Base-by-base conservation (phyloP, 1,140 invertebrate genomes). In the Hypsibius dujardini region DNA sequence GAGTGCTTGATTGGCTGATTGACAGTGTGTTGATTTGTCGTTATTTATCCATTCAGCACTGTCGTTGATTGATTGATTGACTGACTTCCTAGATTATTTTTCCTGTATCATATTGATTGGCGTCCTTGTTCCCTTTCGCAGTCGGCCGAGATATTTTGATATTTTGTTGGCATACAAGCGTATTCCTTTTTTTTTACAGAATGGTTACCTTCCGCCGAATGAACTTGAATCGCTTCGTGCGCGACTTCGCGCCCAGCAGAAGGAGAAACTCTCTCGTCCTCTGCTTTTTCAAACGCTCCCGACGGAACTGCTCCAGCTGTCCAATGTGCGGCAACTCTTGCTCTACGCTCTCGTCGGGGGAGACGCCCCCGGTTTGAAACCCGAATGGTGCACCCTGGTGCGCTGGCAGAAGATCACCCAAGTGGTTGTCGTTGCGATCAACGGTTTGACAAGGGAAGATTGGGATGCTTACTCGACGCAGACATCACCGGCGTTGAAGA, bases 321-420 rank as follows among this genome's bases (percentile, higher is more conserved):
- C 62, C 7, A 90, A 93, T 78, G 77, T 92, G 71, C 89, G 92
- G 77, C 85, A 91, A 80, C 80, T 93, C 69, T 76, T 92, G 1
- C 79, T 92, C 75, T 87, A 86, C 78, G 87, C 88, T 1, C 77
- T 90, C 71, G 80, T 88, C 69, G 87, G 86, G 2, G 84, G 87
- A 74, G 79, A 85, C 47, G 85, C 87, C 62, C 85, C 86, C 42
- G 75, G 76, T 60, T 76, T 77, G 69, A 79, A 78, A 56, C 77
- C 78, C 78, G 80, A 75, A 71, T 94, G 90, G 90, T 92, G 89
- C 81, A 79, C 81, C 28, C 78, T 92, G 15, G 85, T 90, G 70
- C 88, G 88, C 78, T 84, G 83, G 73, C 84, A 83, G 70, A 84
- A 82, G 75, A 80, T 92, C 15, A 79, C 81, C 28, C 86, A 87